Base-by-base conservation (phyloP, 1,140 invertebrate genomes). In the Sitobion miscanthi region DNA sequence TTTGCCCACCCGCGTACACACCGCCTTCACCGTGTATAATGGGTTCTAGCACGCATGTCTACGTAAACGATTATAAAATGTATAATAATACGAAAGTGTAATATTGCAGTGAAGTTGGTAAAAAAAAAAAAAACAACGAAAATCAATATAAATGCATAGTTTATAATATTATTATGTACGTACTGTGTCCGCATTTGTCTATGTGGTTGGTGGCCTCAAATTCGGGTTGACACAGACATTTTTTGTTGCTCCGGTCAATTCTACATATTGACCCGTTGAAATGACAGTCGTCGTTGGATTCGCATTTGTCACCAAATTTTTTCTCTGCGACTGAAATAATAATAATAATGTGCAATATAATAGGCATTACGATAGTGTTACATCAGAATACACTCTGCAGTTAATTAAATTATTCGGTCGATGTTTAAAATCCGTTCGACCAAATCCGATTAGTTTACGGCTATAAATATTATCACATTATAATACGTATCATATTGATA, bases 111-210 rank as follows among this genome's bases (percentile, higher is more conserved):
- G 9, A 47, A 42, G 23, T 45, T 85, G 30, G 30, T 69, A 69
- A 69, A 69, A 69, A 69, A 30, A 62, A 62, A 45, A 47, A 25
- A 83, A 83, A 83, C 77, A 83, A 83, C 23, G 35, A 14, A 85
- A 45, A 45, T 85, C 83, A 45, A 85, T 42, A 85, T 42, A 30
- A 85, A 45, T 42, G 21, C 38, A 25, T 85, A 25, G 30, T 45
- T 14, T 42, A 14, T 35, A 45, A 83, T 21, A 62, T 57, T 25
- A 62, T 42, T 23, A 49, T 11, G 20, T 42, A 96, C 96, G 96
- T 95, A 98, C 97, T 96, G 96, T 97, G 96, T 94, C 97, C 97
- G 95, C 97, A 98, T 95, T 98, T 98, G 95, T 98, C 97, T 94
- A 97, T 95, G 95, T 98, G 97, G 96, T 98, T 98, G 94, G 97